Conservation (phyloP, 2,797 vertebrate species). For the Xenentodon cancila region DNA sequence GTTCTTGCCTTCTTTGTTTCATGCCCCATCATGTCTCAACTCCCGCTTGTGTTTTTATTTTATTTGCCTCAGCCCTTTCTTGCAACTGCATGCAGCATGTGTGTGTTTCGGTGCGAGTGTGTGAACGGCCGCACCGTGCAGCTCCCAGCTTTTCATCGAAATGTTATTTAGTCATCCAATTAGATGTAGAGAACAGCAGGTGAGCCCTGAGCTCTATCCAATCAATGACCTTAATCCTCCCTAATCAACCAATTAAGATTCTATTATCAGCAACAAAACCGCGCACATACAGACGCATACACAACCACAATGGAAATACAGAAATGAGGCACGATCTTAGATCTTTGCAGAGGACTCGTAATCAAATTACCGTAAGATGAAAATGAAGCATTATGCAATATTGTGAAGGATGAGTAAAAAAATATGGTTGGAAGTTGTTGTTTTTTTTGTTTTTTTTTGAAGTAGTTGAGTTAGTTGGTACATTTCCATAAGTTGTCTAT, state of each 20-base stretch:
- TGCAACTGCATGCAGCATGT: not conserved
- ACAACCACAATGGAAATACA: not conserved
- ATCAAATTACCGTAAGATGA: constrained; percentile 4
- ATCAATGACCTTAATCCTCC: constrained; percentile 78
- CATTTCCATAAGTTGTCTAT: no score
- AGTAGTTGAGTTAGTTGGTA: no score
- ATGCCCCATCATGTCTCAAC: constrained; percentile 36
- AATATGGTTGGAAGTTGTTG: not conserved
- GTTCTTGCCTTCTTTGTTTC: constrained; percentile 39
- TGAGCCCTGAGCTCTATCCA: constrained; percentile 72
- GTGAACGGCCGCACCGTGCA: constrained; percentile 47
- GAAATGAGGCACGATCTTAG: constrained; percentile 20
- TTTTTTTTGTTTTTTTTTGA: no score
- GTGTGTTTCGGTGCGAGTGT: constrained; percentile 31
- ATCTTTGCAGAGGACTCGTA: constrained; percentile 9
- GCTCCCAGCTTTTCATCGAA: constrained; percentile 72
- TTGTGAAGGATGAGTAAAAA: constrained; percentile 1
- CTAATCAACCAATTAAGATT: constrained; percentile 79
- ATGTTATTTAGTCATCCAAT: constrained; percentile 77
- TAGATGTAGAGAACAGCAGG: constrained; percentile 69
- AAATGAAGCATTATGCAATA: not conserved
- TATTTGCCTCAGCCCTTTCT: constrained; percentile 47
- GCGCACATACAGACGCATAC: constrained; percentile 14
- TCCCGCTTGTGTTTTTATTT: constrained; percentile 45
- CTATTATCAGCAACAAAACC: constrained; percentile 65